phyloP scores from a whole-genome alignment of 2,797 vertebrate genomes.

The Muscicapa striata region DNA sequence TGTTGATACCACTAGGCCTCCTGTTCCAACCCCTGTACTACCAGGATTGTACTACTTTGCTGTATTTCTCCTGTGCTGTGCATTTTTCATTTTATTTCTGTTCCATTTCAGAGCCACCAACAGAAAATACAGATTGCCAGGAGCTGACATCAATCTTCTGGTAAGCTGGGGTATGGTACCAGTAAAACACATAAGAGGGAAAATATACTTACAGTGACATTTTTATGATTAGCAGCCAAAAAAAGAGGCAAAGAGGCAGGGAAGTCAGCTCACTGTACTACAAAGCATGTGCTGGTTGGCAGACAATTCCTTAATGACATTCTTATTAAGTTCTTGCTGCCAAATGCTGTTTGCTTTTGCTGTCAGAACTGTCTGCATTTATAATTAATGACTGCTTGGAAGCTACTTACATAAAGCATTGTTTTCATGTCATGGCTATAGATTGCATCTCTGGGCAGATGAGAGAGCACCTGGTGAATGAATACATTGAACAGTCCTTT shows the following conservation, averaged over 20 bases:
- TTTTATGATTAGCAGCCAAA: slow-evolving; percentile 1
- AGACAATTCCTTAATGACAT: slow-evolving; percentile 13
- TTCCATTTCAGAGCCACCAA: not conserved
- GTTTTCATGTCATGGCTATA: not conserved
- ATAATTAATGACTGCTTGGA: slow-evolving; percentile 24
- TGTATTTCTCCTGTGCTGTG: not conserved
- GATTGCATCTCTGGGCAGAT: not conserved
- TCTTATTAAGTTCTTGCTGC: slow-evolving; percentile 17
- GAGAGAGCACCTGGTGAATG: not conserved
- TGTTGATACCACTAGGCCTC: not conserved
- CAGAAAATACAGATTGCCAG: not conserved
- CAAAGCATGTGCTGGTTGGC: not conserved
- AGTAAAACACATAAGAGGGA: slow-evolving; percentile 1
- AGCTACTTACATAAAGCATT: not conserved
- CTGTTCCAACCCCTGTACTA: not conserved
- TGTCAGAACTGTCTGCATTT: slow-evolving; percentile 48
- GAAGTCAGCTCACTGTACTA: not conserved
- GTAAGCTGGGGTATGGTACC: not conserved
- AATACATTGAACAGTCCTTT: not conserved
- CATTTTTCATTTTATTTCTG: not conserved
- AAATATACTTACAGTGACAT: not conserved
- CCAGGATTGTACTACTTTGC: not conserved
- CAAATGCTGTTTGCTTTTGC: slow-evolving; percentile 38
- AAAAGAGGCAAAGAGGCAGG: not conserved
- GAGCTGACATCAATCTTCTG: not conserved